Conservation (phyloP, 2,113 vertebrate species). For the Daubentonia madagascariensis region DNA sequence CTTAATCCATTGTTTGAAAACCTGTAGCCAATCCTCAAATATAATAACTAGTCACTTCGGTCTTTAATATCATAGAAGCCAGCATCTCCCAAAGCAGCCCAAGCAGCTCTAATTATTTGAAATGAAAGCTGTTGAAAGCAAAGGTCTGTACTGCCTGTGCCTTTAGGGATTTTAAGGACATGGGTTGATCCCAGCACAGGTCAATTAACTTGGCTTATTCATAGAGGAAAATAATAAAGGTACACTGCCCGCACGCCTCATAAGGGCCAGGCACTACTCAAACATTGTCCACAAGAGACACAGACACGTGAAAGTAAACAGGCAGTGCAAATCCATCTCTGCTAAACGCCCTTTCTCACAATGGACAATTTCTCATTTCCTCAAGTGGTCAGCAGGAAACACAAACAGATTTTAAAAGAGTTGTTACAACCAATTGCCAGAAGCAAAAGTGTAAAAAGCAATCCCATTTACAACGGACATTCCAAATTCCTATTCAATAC, state of each 20-base stretch:
- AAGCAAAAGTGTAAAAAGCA: background rate
- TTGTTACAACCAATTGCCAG: background rate
- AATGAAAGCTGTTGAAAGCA: slow-evolving; percentile 41
- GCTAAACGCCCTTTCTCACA: background rate
- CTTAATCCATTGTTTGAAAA: slow-evolving; percentile 22
- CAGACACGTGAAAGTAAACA: slow-evolving; percentile 42
- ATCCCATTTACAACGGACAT: background rate
- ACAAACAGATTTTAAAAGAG: background rate
- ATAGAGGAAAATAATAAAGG: slow-evolving; percentile 28
- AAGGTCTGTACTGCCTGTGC: slow-evolving; percentile 23
- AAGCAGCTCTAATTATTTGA: slow-evolving; percentile 38
- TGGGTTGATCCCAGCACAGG: background rate
- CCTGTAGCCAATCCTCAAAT: background rate
- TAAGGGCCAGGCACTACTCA: background rate
- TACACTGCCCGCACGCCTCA: background rate
- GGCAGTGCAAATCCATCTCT: slow-evolving; percentile 36
- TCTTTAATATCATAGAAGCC: slow-evolving; percentile 25
- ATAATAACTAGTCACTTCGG: background rate
- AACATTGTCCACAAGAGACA: slow-evolving; percentile 44
- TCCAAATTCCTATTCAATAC: background rate
- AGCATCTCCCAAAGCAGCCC: background rate
- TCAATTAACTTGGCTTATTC: slow-evolving; percentile 59
- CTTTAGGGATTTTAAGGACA: slow-evolving; percentile 30
- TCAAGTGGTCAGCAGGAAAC: slow-evolving; percentile 10
- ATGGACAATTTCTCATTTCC: slow-evolving; percentile 29